Evolutionary conservation across 2,797 vertebrate genomes (phyloP), one percentile per base, ranked within the genome.

Genomic region (Coracias cyanogaster): DNA sequence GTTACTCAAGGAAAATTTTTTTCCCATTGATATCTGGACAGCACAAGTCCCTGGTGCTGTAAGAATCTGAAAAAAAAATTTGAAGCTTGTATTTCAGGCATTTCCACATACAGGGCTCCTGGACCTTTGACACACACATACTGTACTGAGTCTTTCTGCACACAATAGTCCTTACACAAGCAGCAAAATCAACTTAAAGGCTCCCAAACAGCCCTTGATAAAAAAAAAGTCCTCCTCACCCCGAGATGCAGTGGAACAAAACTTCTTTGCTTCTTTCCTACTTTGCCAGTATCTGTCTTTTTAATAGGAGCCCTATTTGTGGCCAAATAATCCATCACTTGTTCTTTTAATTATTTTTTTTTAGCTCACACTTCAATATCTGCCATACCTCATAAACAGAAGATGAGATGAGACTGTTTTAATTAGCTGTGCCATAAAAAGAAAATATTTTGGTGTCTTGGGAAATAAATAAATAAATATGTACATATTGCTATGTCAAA

Each of bases 361-460:
- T 41, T 25, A 65, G 4, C 35, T 71, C 17, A 21, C 10, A 33
- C 37, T 65, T 76, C 35, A 61, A 16, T 79, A 48, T 51, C 43
- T 91, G 41, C 35, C 82, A 10, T 86, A 49, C 21, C 31, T 93
- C 84, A 79, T 15, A 90, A 76, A 49, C 16, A 66, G 74, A 66
- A 51, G 22, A 65, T 0, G 3, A 78, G 70, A 73, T 41, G 29
- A 89, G 81, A 46, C 58, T 76, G 35, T 49, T 93, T 91, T 85
- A 97, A 95, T 96, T 92, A 93, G 51, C 51, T 80, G 29, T 73
- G 39, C 31, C n/a, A 31, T 62, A n/a, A 94, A 92, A 72, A 74
- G 25, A 43, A 81, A 46, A 51, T 17, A 4, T 82, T 91, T 60
- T 49, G 35, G 35, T 69, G 60, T 51, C 69, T 82, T 21, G 46